Percentiles rank a stretch among this genome's conserved stretches.
phyloP scores from a whole-genome alignment of 2,797 vertebrate species.

The Enoplosus armatus region DNA sequence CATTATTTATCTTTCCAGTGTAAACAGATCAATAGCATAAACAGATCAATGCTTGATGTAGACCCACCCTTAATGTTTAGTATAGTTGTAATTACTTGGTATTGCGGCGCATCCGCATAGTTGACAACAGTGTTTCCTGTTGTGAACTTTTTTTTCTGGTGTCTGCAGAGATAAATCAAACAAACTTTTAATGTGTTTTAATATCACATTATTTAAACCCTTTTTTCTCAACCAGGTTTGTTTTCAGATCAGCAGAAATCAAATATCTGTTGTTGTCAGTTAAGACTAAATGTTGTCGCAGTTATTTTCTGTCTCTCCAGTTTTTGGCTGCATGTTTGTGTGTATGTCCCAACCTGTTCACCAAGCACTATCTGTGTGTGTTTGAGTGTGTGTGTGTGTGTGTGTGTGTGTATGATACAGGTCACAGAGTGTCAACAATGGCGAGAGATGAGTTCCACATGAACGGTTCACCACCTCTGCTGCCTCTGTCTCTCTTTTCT shows the following conservation, averaged over 20 bases:
- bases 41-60: slow-evolving; percentile 60
- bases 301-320: slow-evolving; percentile 35
- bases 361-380: slow-evolving; percentile 22
- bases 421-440: slow-evolving; percentile 81
- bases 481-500: slow-evolving; percentile 47
- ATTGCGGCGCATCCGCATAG: slow-evolving; percentile 1
- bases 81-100: slow-evolving; percentile 42
- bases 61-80: slow-evolving; percentile 30
- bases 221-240: neutral
- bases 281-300: slow-evolving; percentile 21
- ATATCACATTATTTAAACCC: slow-evolving; percentile 3
- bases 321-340: slow-evolving; percentile 49
- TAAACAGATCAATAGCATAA: slow-evolving; percentile 61
- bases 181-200: slow-evolving; percentile 26
- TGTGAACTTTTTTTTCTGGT: neutral
- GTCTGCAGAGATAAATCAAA: slow-evolving; percentile 18
- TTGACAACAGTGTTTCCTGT: slow-evolving; percentile 19
- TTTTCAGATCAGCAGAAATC: slow-evolving; percentile 32
- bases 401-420: slow-evolving; percentile 62
- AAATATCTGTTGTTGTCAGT: slow-evolving; percentile 36
- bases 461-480: slow-evolving; percentile 73
- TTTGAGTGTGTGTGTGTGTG: slow-evolving; percentile 19
- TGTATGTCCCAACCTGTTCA: slow-evolving; percentile 53
- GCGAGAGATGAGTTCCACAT: slow-evolving; percentile 80
- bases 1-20: slow-evolving; percentile 45